Evolutionary conservation across 2,113 vertebrate species (phyloP).

Genomic region (Pseudopodoces humilis): DNA sequence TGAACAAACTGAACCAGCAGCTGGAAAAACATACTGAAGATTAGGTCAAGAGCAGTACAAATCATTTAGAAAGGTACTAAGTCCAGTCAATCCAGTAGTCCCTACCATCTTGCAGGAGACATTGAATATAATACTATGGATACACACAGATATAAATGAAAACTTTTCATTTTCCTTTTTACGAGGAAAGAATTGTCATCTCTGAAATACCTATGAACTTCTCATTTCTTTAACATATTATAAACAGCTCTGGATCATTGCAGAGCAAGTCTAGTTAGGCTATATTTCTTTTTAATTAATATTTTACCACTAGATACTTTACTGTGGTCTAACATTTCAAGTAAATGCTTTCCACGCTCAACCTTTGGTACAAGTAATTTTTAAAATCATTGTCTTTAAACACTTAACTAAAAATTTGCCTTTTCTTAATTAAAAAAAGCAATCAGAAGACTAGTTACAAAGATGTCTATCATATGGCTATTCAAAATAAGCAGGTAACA

Average conservation of each 20-base stretch:
- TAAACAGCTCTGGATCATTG: background rate
- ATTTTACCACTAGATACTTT: background rate
- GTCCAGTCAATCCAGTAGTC: background rate
- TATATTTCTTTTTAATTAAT: background rate
- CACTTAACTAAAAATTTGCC: background rate
- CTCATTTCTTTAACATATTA: background rate
- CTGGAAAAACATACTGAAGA: conserved; percentile 70
- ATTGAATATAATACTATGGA: background rate
- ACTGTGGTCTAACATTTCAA: background rate
- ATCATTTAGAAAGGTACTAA: background rate
- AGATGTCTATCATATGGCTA: background rate
- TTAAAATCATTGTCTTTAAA: background rate
- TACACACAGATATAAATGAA: background rate
- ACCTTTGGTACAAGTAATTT: background rate
- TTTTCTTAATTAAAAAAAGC: background rate
- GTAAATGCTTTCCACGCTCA: background rate
- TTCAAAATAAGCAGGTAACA: background rate
- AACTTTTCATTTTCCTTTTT: background rate
- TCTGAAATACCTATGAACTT: background rate
- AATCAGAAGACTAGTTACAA: background rate
- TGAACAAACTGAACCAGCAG: conserved; percentile 99
- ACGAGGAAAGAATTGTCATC: background rate
- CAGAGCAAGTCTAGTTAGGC: background rate
- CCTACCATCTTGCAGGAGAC: background rate
- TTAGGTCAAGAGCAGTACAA: conserved; percentile 32